A percentile compares a stretch with the other conserved stretches of the same genome.
Conservation (phyloP, 1,140 invertebrate species). For the Bombus sibiricus region DNA sequence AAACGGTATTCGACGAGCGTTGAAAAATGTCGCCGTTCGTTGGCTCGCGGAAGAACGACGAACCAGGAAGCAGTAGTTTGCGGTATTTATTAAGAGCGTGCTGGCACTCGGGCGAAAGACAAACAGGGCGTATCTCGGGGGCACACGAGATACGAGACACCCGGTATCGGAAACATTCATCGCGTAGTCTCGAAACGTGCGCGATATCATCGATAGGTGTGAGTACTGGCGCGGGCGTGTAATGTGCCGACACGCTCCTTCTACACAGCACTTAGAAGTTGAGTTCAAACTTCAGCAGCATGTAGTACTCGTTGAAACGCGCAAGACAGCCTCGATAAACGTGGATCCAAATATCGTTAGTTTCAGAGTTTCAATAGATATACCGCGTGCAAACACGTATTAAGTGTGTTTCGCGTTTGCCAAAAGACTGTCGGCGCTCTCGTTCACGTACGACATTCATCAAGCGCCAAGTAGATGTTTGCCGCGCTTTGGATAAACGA, state of each 20-base stretch:
- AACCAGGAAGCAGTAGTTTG: not conserved
- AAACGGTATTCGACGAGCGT: not conserved
- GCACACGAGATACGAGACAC: conserved; percentile 36
- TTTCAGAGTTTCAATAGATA: not conserved
- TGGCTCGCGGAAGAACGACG: not conserved
- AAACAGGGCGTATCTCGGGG: conserved; percentile 40
- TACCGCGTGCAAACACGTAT: no score
- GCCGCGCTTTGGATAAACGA: not conserved
- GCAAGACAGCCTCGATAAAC: no score
- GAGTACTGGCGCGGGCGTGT: not conserved
- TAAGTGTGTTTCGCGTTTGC: not conserved
- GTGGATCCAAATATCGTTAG: not conserved
- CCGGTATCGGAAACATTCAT: conserved; percentile 54
- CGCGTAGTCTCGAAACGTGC: conserved; percentile 39
- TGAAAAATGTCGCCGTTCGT: not conserved
- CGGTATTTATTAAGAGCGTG: not conserved
- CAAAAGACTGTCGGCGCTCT: not conserved
- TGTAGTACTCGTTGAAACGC: no score
- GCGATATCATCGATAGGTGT: conserved; percentile 30
- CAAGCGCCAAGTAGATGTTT: not conserved
- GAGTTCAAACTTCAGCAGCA: not conserved
- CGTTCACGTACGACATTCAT: not conserved
- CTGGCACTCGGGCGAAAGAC: not conserved
- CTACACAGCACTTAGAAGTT: not conserved
- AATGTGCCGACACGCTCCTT: not conserved